These are phyloP conservation scores for Drosophila mauritiana DNA, from an alignment of 1,140 invertebrate genomes.

Conservation along the genomic window DNA sequence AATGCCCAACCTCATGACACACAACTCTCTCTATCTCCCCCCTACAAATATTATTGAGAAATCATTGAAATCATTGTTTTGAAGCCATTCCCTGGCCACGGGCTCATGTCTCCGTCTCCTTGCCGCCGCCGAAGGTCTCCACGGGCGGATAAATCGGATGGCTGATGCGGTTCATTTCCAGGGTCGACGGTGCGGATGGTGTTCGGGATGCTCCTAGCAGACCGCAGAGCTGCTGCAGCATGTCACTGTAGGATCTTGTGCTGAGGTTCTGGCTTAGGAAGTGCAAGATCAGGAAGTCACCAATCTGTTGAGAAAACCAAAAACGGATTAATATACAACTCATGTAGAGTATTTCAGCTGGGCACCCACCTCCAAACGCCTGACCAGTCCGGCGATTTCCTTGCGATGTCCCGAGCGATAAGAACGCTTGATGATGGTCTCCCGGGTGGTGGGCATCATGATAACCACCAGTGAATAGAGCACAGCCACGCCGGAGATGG, in stretches of 20 bases:
- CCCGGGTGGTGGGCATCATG: conserved; percentile 91
- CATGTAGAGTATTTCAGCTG: no score
- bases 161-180: conserved; percentile 92
- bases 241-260: conserved; percentile 91
- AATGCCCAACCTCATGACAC: conserved; percentile 52
- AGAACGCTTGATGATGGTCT: conserved; percentile 90
- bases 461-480: conserved; percentile 93
- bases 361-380: conserved; percentile 90
- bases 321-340: background rate
- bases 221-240: conserved; percentile 88
- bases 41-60: conserved; percentile 79
- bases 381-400: conserved; percentile 89
- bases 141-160: conserved; percentile 88
- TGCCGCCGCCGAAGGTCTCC: conserved; percentile 89
- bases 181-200: conserved; percentile 92
- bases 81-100: conserved; percentile 16
- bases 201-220: conserved; percentile 89
- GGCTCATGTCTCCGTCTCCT: conserved; percentile 91
- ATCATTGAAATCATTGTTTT: conserved; percentile 81
- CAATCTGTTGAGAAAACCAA: conserved; percentile 86
- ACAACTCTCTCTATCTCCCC: conserved; percentile 39
- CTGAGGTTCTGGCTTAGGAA: conserved; percentile 94
- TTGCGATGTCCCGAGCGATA: conserved; percentile 90
- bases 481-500: conserved; percentile 90
- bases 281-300: conserved; percentile 93